These are phyloP conservation scores for Odontamblyopus rebecca DNA, from an alignment of 2,797 vertebrate genomes.

Conservation along the genomic window DNA sequence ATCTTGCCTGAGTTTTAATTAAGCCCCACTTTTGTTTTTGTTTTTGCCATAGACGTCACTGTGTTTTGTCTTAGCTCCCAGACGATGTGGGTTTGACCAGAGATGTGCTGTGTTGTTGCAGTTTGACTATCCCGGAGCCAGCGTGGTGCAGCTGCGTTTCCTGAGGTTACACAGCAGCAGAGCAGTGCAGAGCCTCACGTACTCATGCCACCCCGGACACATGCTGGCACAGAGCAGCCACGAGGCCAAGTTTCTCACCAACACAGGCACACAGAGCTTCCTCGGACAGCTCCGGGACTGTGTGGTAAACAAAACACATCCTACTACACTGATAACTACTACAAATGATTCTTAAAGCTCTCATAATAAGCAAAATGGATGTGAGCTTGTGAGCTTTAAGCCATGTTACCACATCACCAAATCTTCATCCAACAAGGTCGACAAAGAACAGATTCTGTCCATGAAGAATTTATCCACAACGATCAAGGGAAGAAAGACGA, in stretches of 20 bases:
- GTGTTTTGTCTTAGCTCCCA: not conserved
- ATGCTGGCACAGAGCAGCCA: constrained; percentile 48
- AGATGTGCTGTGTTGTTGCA: constrained; percentile 38
- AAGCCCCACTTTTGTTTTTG: too few species aligned
- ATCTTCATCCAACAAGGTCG: too few species aligned
- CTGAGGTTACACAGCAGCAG: constrained; percentile 82
- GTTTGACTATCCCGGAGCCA: constrained; percentile 82
- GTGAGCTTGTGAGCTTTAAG: too few species aligned
- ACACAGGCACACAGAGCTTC: constrained; percentile 81
- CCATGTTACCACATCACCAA: too few species aligned
- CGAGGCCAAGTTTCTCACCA: constrained; percentile 82
- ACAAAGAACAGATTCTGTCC: too few species aligned
- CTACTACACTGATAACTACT: too few species aligned
- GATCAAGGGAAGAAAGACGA: too few species aligned
- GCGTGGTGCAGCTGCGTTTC: constrained; percentile 86
- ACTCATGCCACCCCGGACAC: constrained; percentile 79
- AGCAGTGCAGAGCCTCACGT: constrained; percentile 81
- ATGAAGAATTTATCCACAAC: too few species aligned
- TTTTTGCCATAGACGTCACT: not conserved
- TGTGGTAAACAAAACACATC: constrained; percentile 69
- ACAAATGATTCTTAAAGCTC: too few species aligned
- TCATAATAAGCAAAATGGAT: too few species aligned
- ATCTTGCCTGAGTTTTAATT: too few species aligned
- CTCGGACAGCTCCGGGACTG: constrained; percentile 79
- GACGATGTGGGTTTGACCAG: not conserved